These are phyloP conservation scores for Chymomyza amoena DNA, from an alignment of 2,888 invertebrate species.

Conservation along the genomic window DNA sequence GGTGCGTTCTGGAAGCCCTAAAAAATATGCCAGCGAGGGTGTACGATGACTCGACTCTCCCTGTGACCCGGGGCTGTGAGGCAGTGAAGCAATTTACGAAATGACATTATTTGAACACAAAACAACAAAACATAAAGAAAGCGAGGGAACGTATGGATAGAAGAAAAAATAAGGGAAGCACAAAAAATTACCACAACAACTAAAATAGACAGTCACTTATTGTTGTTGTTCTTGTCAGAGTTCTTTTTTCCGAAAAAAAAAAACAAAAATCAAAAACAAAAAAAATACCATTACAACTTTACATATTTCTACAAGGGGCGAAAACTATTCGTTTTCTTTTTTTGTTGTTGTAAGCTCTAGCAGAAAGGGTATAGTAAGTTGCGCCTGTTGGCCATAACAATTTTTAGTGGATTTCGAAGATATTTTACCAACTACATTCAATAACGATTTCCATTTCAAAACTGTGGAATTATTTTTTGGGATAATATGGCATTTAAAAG, in stretches of 20 bases:
- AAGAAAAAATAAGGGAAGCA: constrained; percentile 4
- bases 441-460: no score
- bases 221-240: constrained; percentile 3
- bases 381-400: background rate
- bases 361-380: background rate
- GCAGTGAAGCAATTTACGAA: constrained; percentile 66
- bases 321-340: background rate
- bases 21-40: constrained; percentile 56
- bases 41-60: constrained; percentile 15
- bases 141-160: constrained; percentile 23
- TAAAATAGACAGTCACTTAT: constrained; percentile 57
- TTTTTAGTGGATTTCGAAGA: no score
- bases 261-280: background rate
- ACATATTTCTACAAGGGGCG: constrained; percentile 3
- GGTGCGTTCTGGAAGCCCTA: constrained; percentile 45
- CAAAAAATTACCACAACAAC: constrained; percentile 65
- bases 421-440: no score
- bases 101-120: constrained; percentile 70
- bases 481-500: no score
- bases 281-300: background rate
- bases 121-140: constrained; percentile 62
- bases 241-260: background rate
- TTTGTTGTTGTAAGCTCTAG: background rate
- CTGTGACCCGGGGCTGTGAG: background rate
- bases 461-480: no score